Evolutionary conservation across 2,113 vertebrate genomes (phyloP), one percentile per base, ranked within the genome.

Genomic region (Phodopus roborovskii): DNA sequence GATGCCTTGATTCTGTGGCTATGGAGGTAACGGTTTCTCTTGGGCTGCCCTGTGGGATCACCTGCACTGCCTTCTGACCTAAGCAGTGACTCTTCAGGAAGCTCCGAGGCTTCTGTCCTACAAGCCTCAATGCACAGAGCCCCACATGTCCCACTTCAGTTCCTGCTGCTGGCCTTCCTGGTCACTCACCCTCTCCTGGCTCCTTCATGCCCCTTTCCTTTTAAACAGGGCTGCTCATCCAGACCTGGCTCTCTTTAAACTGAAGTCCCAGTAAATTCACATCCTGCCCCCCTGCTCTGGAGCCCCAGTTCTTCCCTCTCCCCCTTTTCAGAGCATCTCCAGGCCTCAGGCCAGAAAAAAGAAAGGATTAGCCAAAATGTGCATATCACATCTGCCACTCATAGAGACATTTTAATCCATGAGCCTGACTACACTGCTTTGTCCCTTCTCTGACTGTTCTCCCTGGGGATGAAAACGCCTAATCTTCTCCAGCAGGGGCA

Each of bases 361-460:
- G 86, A 92, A 71, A 17, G 30, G 96, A 96, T 98, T 83, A 96
- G 94, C 71, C 58, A 42, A 84, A 75, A 91, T 48, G 90, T 66
- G 70, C 68, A 19, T 71, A 36, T 88, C 92, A 68, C 90, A 94
- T 39, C 66, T 64, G 64, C 81, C 93, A 94, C 75, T 94, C 75
- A 87, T 0, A 28, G 48, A 92, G 56, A 89, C 60, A 30, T 78
- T 95, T 94, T 95, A 90, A 96, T 84, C 88, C 79, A 22, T 11
- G 8, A 73, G 70, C 64, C 85, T 87, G 62, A 56, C 84, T 73
- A 22, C 68, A 88, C 36, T 33, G 78, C 68, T 93, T 79, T 86
- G 68, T 95, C 90, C 88, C 60, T 75, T 71, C 87, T 94, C 90
- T 94, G 95, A 86, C 74, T 58, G n/a, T 68, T 90, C 0, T 22